Evolutionary conservation across 2,113 vertebrate species (phyloP).

Genomic region (Hydrolagus affinis): DNA sequence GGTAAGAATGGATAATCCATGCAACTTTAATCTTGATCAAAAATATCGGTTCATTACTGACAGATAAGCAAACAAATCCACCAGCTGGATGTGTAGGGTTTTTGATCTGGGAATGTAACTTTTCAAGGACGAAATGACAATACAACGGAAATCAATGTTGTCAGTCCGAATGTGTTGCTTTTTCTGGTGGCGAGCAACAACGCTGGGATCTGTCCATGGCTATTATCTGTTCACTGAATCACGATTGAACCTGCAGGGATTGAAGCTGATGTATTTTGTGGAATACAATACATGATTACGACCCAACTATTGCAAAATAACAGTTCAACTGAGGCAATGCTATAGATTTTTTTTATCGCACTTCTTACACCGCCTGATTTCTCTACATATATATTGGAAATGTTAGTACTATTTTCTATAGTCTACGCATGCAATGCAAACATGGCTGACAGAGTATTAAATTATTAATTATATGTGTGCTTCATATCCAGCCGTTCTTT

Average conservation of each 20-base stretch:
- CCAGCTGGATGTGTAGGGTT: too few species aligned
- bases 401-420: neutral
- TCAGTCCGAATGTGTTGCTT: neutral
- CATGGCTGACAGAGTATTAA: neutral
- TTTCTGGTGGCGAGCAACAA: neutral
- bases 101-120: neutral
- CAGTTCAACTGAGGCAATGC: neutral
- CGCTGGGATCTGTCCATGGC: neutral
- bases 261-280: too few species aligned
- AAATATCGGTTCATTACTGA: neutral
- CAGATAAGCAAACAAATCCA: neutral
- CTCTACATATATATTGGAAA: neutral
- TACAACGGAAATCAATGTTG: neutral
- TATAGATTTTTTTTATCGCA: neutral
- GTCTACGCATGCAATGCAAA: neutral
- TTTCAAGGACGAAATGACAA: neutral
- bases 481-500: neutral
- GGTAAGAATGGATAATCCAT: neutral
- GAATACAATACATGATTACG: neutral
- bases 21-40: neutral
- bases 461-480: neutral
- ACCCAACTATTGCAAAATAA: neutral
- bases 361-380: too few species aligned
- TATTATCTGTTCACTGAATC: neutral
- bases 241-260: too few species aligned